A percentile compares a stretch with the other conserved stretches of the same genome.
phyloP scores from a whole-genome alignment of 2,113 vertebrate genomes.

The Actinemys pallida region DNA sequence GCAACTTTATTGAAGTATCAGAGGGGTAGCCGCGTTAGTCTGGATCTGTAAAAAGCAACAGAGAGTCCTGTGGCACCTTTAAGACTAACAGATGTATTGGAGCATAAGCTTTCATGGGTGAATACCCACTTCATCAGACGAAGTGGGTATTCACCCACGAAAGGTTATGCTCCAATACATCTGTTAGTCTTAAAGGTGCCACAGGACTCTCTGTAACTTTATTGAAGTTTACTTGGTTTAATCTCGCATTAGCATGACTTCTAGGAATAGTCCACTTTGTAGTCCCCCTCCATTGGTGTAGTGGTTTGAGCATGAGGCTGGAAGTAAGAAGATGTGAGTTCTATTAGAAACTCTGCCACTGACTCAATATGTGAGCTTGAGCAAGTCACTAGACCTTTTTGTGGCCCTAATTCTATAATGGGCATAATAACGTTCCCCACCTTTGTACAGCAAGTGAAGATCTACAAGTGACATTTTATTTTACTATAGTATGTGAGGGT shows the following conservation, averaged over 20 bases:
- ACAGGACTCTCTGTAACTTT: background rate
- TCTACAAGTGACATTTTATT: background rate
- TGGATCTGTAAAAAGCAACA: too few relatives aligned
- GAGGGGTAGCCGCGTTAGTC: too few relatives aligned
- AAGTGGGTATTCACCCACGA: too few relatives aligned
- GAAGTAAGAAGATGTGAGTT: background rate
- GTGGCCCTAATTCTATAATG: background rate
- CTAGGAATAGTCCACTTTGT: constrained; percentile 1
- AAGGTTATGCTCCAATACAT: too few relatives aligned
- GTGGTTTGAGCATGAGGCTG: background rate
- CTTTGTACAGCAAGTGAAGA: background rate
- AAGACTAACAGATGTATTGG: too few relatives aligned
- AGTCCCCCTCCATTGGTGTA: background rate
- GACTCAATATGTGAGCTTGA: background rate
- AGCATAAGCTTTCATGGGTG: too few relatives aligned
- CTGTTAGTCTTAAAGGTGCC: too few relatives aligned
- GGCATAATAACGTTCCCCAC: rapidly evolving
- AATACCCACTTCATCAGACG: too few relatives aligned
- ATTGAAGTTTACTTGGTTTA: rapidly evolving
- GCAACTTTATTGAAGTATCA: background rate
- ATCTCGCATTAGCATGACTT: background rate
- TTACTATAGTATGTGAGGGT: background rate
- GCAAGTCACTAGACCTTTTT: background rate
- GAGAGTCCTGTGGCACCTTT: too few relatives aligned
- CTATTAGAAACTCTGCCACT: background rate